Base-by-base conservation (phyloP, 2,113 vertebrate genomes). In the Rhizomys pruinosus region DNA sequence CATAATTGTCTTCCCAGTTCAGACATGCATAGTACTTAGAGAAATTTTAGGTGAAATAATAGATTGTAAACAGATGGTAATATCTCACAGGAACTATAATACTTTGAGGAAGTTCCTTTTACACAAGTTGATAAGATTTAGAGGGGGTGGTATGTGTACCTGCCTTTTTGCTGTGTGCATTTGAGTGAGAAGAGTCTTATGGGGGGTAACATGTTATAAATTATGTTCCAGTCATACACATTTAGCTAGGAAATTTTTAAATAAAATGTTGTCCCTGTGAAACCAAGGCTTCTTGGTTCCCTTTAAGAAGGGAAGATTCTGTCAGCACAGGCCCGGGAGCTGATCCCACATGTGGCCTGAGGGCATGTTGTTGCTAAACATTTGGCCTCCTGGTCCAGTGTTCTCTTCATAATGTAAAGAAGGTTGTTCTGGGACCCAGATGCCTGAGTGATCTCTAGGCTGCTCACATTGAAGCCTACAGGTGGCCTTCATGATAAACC, bases 231-330 rank as follows among this genome's bases (percentile, higher is more conserved):
- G 20, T 80, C 34, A 25, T 61, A 52, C n/a, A 74, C 78, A 27
- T 57, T 74, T 59, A 92, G 13, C 80, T 72, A 79, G n/a, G 84
- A 64, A 79, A 8, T 37, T 91, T 88, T 78, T 74, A 71, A 81
- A 57, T 74, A 44, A 5, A 89, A 1, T n/a, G 76, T 79, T 71
- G 3, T 61, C 32, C 39, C n/a, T 59, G 4, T 63, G 11, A 44
- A 34, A 77, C 63, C 4, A 42, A 19, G 69, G 17, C n/a, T 80
- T 44, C 27, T 71, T 0, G 0, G 6, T 86, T 47, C 13, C 27
- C 42, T 72, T 10, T 44, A 32, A 77, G n/a, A 77, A 34, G 39
- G 2, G 74, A 10, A 52, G 17, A 16, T 25, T 63, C 52, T 52
- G 13, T 47, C 34, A 11, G 0, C 4, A 0, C 15, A 2, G 13